A percentile compares a stretch with the other conserved stretches of the same genome.
Conservation (phyloP, 2,888 invertebrate species). For the Cremastobaeus sp. region DNA sequence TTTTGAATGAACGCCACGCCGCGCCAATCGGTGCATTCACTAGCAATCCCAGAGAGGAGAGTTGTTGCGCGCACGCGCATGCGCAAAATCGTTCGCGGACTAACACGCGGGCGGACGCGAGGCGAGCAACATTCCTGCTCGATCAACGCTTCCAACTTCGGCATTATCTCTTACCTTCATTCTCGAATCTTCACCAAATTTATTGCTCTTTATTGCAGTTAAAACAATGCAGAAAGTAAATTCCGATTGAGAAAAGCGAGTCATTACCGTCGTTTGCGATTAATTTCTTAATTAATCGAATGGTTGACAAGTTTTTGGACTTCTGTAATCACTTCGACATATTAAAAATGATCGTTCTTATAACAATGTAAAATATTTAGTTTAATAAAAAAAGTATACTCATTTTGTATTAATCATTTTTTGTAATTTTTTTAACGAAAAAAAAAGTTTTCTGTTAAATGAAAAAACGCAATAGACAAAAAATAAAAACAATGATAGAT, state of each 20-base stretch:
- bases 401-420: no score
- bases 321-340: no score
- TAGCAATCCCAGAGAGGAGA: conserved; percentile 51
- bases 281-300: neutral
- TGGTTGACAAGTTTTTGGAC: neutral
- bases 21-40: conserved; percentile 66
- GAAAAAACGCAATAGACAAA: no score
- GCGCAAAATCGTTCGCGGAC: conserved; percentile 40
- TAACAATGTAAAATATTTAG: no score
- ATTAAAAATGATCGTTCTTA: no score
- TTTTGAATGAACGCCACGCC: conserved; percentile 74
- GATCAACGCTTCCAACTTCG: conserved; percentile 70
- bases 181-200: conserved; percentile 50
- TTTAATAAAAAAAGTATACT: no score
- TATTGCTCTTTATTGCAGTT: conserved; percentile 37
- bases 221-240: conserved; percentile 7
- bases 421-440: no score
- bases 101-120: conserved; percentile 69
- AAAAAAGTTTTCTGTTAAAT: no score
- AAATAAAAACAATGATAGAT: no score
- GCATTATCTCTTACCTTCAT: conserved; percentile 62
- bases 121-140: conserved; percentile 75
- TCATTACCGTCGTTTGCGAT: conserved; percentile 4
- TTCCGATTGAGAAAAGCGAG: neutral
- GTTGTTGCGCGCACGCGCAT: conserved; percentile 46